Conservation (phyloP, 2,888 invertebrate genomes). For the Operophtera brumata region DNA sequence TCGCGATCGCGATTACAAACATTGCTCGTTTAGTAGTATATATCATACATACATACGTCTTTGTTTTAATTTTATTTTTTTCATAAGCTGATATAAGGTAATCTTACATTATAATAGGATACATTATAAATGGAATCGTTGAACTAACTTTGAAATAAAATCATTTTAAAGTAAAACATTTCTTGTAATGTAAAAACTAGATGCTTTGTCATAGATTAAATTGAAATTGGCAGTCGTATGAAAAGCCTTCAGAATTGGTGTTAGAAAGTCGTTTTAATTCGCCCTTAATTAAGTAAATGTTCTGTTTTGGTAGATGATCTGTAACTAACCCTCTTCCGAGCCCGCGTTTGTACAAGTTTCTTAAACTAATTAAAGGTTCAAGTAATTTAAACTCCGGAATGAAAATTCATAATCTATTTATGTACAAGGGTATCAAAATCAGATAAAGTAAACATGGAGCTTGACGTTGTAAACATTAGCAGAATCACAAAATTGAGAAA, state of each 20-base stretch:
- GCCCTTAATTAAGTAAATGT: conserved; percentile 53
- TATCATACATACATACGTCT: conserved; percentile 23
- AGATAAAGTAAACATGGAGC: background rate
- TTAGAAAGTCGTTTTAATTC: conserved; percentile 27
- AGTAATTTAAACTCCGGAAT: conserved; percentile 63
- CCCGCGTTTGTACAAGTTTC: conserved; percentile 66
- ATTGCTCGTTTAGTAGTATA: no score
- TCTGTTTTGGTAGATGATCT: conserved; percentile 63
- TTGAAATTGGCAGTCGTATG: background rate
- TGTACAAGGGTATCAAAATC: conserved; percentile 40
- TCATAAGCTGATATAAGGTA: background rate
- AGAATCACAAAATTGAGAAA: background rate
- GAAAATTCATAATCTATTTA: conserved; percentile 66
- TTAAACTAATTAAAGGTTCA: conserved; percentile 71
- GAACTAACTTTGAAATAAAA: background rate
- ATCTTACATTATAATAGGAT: no score
- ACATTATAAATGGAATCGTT: no score
- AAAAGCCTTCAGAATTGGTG: background rate
- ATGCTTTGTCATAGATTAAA: background rate
- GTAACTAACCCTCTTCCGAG: conserved; percentile 56
- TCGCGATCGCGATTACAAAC: no score
- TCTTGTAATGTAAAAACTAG: background rate
- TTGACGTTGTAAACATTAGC: background rate
- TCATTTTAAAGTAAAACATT: background rate
- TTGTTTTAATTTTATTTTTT: no score